Evolutionary conservation across 2,113 vertebrate genomes (phyloP).

Genomic region (Eudyptes chrysolophus): DNA sequence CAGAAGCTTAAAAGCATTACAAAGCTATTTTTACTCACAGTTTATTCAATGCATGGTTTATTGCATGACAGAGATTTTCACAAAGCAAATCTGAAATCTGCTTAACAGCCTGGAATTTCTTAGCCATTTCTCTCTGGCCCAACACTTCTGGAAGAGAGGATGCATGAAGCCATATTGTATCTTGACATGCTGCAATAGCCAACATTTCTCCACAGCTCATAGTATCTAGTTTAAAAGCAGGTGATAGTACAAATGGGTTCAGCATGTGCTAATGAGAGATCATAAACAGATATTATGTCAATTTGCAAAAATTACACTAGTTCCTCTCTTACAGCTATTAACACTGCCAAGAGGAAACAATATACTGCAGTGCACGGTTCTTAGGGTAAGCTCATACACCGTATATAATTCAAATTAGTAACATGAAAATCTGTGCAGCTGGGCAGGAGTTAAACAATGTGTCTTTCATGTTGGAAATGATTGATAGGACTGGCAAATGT

Average conservation of each 20-base stretch:
- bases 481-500: constrained; percentile 6
- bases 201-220: background rate
- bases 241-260: background rate
- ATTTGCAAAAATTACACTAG: constrained; percentile 11
- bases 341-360: background rate
- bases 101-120: background rate
- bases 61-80: constrained; percentile 14
- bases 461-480: constrained; percentile 54
- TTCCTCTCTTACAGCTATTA: background rate
- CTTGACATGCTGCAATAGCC: background rate
- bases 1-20: background rate
- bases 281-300: background rate
- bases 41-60: background rate
- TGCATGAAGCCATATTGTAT: background rate
- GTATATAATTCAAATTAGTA: constrained; percentile 45
- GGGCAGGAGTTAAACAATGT: constrained; percentile 27
- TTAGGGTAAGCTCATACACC: background rate
- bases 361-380: background rate
- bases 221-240: background rate
- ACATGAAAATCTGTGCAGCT: background rate
- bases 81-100: constrained; percentile 30
- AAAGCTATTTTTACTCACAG: constrained; percentile 7
- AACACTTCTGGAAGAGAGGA: background rate
- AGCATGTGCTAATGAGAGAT: constrained; percentile 7
- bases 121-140: background rate